phyloP scores from a whole-genome alignment of 2,797 vertebrate species.

The Danio albolineatus region DNA sequence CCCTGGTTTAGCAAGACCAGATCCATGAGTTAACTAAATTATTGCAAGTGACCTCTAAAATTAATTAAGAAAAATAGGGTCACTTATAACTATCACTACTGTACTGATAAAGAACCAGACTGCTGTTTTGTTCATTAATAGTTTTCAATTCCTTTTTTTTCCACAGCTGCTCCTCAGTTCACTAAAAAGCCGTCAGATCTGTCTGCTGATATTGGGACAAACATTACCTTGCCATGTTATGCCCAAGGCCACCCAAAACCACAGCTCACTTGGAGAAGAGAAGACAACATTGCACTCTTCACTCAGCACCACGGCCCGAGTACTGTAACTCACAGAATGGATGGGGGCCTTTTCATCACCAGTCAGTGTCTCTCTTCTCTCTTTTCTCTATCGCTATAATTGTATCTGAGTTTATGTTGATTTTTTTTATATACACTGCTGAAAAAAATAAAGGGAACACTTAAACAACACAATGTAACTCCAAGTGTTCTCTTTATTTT shows the following conservation, averaged over 20 bases:
- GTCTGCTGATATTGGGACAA: constrained; percentile 86
- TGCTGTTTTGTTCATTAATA: not conserved
- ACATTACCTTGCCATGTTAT: constrained; percentile 84
- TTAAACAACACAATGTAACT: not conserved
- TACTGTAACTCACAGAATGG: constrained; percentile 79
- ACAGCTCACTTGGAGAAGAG: constrained; percentile 85
- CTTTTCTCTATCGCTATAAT: not conserved
- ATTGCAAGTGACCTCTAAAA: too few relatives aligned
- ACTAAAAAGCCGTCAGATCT: constrained; percentile 82
- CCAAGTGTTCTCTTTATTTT: not conserved
- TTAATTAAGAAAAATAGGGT: too few relatives aligned
- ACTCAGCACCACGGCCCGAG: constrained; percentile 77
- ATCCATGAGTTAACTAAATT: too few relatives aligned
- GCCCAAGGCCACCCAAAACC: constrained; percentile 89
- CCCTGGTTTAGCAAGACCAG: too few relatives aligned
- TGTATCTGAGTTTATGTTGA: not conserved
- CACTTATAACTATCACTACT: not conserved
- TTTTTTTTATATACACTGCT: too few relatives aligned
- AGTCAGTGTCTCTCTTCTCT: constrained; percentile 76
- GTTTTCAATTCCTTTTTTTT: not conserved
- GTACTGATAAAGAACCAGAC: not conserved
- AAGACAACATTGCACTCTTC: constrained; percentile 79
- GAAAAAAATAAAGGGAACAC: too few relatives aligned
- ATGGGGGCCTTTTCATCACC: constrained; percentile 83
- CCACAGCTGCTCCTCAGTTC: constrained; percentile 87